Conservation (phyloP, 2,797 vertebrate genomes). For the Muscicapa comitata region DNA sequence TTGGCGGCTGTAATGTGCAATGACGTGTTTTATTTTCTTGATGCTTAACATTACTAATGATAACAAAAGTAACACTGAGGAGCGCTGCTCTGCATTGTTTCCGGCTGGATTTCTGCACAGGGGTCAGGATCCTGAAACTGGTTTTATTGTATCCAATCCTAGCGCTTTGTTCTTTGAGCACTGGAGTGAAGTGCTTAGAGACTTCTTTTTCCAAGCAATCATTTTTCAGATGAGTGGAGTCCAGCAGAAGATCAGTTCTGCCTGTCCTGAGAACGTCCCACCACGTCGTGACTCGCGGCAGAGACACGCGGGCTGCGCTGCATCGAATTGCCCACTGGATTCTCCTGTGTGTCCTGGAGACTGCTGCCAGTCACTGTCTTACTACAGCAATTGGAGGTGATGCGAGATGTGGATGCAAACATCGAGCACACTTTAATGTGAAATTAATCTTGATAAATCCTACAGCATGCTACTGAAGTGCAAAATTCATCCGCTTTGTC, state of each 20-base stretch:
- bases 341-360: constrained; percentile 54
- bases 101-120: constrained; percentile 54
- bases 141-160: constrained; percentile 66
- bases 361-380: constrained; percentile 69
- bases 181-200: constrained; percentile 64
- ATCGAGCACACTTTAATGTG: constrained; percentile 75
- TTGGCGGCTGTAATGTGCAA: constrained; percentile 80
- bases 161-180: constrained; percentile 62
- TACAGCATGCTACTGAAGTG: constrained; percentile 78
- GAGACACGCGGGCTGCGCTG: constrained; percentile 35
- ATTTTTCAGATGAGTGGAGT: constrained; percentile 66
- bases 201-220: constrained; percentile 64
- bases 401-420: constrained; percentile 67
- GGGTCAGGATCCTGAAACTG: constrained; percentile 62
- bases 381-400: constrained; percentile 67
- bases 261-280: constrained; percentile 49
- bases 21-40: constrained; percentile 76
- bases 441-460: constrained; percentile 69
- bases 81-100: constrained; percentile 73
- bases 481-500: constrained; percentile 57
- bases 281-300: constrained; percentile 6
- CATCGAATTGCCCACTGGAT: constrained; percentile 63
- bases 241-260: constrained; percentile 57
- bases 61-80: constrained; percentile 72
- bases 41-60: constrained; percentile 81